phyloP scores from a whole-genome alignment of 2,888 invertebrate genomes.

The Lasioglossum pauxillum region DNA sequence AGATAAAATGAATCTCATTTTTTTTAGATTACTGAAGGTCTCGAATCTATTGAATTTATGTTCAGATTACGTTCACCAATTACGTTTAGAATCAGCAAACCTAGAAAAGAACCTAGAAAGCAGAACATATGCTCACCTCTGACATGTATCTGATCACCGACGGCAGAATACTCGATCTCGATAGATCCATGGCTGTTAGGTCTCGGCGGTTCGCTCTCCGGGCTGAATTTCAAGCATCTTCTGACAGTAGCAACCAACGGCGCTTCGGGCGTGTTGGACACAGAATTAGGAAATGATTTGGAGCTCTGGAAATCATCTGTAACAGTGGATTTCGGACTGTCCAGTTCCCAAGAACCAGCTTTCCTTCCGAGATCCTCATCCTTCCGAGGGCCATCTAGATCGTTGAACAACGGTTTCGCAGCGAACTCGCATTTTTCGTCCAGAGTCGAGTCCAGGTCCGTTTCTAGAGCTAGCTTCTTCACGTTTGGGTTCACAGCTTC shows the following conservation, averaged over 20 bases:
- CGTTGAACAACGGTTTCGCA: constrained; percentile 64
- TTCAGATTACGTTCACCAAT: no score
- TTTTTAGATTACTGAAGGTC: neutral
- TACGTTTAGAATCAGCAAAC: no score
- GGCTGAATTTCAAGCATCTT: constrained; percentile 82
- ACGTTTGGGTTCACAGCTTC: constrained; percentile 82
- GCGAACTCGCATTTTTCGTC: constrained; percentile 66
- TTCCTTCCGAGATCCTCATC: constrained; percentile 67
- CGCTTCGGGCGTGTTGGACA: constrained; percentile 80
- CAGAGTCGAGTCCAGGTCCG: constrained; percentile 78
- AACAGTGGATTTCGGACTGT: constrained; percentile 80
- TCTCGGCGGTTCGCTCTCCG: constrained; percentile 75
- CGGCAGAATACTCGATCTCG: constrained; percentile 87
- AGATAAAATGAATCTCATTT: neutral
- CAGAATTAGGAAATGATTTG: constrained; percentile 79
- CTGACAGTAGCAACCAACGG: constrained; percentile 82
- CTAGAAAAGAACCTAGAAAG: neutral
- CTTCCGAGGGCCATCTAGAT: constrained; percentile 62
- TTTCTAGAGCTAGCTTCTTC: constrained; percentile 79
- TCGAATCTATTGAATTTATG: neutral
- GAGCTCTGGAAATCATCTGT: constrained; percentile 80
- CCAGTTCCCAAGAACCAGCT: constrained; percentile 78
- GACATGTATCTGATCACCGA: constrained; percentile 87
- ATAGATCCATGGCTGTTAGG: constrained; percentile 85
- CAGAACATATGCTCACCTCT: constrained; percentile 86